Percentiles rank a stretch among this genome's conserved stretches.
These are phyloP conservation scores for Neocloeon triangulifer DNA, from an alignment of 1,140 invertebrate species.

Conservation along the genomic window DNA sequence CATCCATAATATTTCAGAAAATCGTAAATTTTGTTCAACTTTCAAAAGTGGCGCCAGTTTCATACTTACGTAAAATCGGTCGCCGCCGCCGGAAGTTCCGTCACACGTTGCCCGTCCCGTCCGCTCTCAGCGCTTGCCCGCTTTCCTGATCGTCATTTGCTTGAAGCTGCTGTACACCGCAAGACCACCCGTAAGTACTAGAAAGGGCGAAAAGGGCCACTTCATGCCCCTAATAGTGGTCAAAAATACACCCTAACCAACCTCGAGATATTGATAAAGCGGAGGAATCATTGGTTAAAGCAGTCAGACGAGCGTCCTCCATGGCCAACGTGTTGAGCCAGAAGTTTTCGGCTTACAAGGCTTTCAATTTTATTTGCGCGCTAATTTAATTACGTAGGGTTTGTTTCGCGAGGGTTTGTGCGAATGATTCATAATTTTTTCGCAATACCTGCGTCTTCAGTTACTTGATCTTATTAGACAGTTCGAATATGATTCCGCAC, in stretches of 20 bases:
- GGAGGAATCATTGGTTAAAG: no score
- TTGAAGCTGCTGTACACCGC: no score
- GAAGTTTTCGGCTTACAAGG: background rate
- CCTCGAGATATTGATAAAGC: no score
- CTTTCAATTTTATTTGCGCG: slow-evolving; percentile 4
- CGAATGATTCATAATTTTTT: background rate
- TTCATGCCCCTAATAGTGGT: slow-evolving; percentile 8
- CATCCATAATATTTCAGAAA: no score
- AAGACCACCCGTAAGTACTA: slow-evolving; percentile 9
- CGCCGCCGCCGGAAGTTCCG: slow-evolving; percentile 6
- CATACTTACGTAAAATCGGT: no score
- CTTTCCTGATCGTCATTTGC: no score
- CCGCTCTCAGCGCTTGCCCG: no score
- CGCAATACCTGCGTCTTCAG: background rate
- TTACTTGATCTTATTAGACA: background rate
- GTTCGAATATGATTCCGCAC: background rate
- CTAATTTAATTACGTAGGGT: background rate
- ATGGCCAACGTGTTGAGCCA: no score
- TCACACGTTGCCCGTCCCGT: slow-evolving; percentile 11
- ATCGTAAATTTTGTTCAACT: no score
- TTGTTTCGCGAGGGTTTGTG: background rate
- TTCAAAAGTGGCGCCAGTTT: no score
- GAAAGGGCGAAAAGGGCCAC: slow-evolving; percentile 11
- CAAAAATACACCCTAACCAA: no score
- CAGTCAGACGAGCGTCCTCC: no score